Evolutionary conservation across 2,797 vertebrate species (phyloP).

Genomic region (Lophotriccus pileatus): DNA sequence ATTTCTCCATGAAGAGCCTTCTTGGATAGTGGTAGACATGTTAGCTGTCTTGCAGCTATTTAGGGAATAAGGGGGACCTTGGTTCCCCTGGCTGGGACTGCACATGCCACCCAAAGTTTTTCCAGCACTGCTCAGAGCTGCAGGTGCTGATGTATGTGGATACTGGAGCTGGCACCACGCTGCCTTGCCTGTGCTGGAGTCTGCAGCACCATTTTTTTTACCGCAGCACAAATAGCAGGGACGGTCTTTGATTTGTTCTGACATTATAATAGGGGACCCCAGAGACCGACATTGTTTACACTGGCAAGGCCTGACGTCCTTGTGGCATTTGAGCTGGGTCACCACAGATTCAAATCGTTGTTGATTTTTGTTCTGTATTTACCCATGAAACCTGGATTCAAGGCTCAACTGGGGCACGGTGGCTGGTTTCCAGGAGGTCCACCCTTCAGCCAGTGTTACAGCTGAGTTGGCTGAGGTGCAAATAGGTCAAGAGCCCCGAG

Average conservation of each 20-base stretch:
- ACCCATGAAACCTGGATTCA: neutral
- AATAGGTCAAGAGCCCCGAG: constrained; percentile 61
- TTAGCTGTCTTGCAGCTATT: neutral
- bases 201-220: neutral
- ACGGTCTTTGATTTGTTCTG: constrained; percentile 34
- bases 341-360: constrained; percentile 11
- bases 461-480: constrained; percentile 61
- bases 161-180: fast-evolving
- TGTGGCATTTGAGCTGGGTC: constrained; percentile 25
- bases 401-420: neutral
- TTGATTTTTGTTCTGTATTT: constrained; percentile 60
- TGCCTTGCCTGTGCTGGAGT: neutral
- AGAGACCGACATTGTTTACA: neutral
- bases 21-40: neutral
- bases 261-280: neutral
- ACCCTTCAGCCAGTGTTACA: constrained; percentile 67
- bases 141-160: neutral
- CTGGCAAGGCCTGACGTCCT: constrained; percentile 35
- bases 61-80: fast-evolving
- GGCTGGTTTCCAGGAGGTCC: constrained; percentile 19
- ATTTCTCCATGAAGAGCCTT: neutral
- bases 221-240: neutral
- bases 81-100: fast-evolving
- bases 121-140: fast-evolving
- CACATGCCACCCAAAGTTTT: neutral